Evolutionary conservation across 2,888 invertebrate genomes (phyloP).

Genomic region (Metopia argyrocephala): DNA sequence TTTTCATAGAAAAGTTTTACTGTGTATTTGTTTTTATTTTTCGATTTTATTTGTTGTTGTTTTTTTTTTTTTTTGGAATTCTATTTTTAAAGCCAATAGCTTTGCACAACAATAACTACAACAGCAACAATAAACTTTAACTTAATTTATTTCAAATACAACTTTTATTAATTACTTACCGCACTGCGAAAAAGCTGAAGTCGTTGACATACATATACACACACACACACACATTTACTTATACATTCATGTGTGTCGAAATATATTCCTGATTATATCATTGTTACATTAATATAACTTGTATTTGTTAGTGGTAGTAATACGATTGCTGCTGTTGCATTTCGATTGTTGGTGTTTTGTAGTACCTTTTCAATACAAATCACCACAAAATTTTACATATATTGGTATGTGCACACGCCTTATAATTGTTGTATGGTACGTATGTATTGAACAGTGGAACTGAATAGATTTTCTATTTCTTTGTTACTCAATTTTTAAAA

Average conservation of each 20-base stretch:
- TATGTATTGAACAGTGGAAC: background rate
- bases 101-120: slow-evolving; percentile 45
- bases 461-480: too few relatives aligned
- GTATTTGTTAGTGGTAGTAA: background rate
- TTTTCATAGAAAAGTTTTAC: background rate
- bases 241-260: background rate
- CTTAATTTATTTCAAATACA: slow-evolving; percentile 64
- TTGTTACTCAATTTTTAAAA: too few relatives aligned
- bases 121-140: slow-evolving; percentile 44
- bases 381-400: slow-evolving; percentile 37
- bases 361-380: slow-evolving; percentile 58
- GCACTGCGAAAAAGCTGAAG: slow-evolving; percentile 62
- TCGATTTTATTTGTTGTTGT: background rate
- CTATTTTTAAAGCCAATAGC: slow-evolving; percentile 45
- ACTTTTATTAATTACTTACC: slow-evolving; percentile 64
- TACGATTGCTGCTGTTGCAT: slow-evolving; percentile 21
- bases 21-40: background rate
- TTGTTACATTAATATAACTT: too few relatives aligned
- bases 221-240: background rate
- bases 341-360: slow-evolving; percentile 44
- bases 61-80: slow-evolving; percentile 37
- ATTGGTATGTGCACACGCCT: background rate
- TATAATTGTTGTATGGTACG: background rate
- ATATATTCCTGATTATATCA: background rate
- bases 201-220: slow-evolving; percentile 55